These are phyloP conservation scores for Pygocentrus nattereri DNA, from an alignment of 2,797 vertebrate genomes.

Conservation along the genomic window DNA sequence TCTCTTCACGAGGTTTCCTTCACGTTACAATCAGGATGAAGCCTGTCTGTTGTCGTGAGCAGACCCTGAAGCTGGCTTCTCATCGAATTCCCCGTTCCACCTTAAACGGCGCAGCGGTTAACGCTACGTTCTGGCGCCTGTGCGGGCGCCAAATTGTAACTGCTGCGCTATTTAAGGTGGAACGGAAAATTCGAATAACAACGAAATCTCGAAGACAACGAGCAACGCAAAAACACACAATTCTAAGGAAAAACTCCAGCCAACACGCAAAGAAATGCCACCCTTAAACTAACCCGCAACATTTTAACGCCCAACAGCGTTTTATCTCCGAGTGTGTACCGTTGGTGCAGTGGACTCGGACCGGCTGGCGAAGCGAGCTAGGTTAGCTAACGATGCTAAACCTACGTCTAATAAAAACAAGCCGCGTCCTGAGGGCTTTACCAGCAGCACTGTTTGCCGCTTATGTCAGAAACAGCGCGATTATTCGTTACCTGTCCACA, in stretches of 20 bases:
- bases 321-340: background rate
- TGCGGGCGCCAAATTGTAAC: background rate
- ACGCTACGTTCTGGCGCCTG: background rate
- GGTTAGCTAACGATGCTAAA: slow-evolving; percentile 14
- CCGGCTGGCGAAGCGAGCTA: background rate
- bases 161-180: background rate
- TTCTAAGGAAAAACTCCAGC: too few relatives aligned
- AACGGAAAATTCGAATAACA: background rate
- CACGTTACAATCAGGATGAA: too few relatives aligned
- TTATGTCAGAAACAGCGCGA: background rate
- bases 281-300: background rate
- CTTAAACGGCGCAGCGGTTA: background rate
- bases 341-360: background rate
- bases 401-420: background rate
- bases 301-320: background rate
- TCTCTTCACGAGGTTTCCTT: too few relatives aligned
- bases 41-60: background rate
- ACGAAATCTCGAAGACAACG: background rate
- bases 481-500: slow-evolving; percentile 78
- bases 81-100: background rate
- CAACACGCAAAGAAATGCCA: too few relatives aligned
- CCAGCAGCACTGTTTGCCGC: too few relatives aligned
- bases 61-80: background rate
- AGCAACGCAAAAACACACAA: too few relatives aligned
- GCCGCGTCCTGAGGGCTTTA: too few relatives aligned